Conservation (phyloP, 2,113 vertebrate species). For the Tympanuchus pallidicinctus region DNA sequence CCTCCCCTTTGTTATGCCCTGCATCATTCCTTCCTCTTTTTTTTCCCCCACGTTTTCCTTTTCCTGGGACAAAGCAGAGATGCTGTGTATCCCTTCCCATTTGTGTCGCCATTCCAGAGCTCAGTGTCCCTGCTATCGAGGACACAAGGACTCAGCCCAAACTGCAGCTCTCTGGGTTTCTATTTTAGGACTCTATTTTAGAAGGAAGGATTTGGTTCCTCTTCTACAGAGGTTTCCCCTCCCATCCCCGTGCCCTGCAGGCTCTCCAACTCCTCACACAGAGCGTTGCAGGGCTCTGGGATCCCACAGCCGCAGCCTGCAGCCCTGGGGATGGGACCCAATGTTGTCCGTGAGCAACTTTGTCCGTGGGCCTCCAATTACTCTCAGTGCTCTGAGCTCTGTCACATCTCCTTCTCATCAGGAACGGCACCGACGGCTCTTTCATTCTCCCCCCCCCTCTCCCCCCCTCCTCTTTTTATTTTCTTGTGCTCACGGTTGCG, state of each 20-base stretch:
- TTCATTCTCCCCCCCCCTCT: background rate
- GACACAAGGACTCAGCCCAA: background rate
- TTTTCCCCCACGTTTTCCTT: background rate
- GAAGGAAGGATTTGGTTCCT: slow-evolving; percentile 61
- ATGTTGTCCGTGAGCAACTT: background rate
- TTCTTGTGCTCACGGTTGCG: background rate
- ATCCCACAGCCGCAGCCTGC: background rate
- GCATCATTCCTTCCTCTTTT: background rate
- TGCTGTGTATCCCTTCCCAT: rapidly evolving
- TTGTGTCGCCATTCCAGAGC: background rate
- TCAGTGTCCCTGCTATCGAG: rapidly evolving
- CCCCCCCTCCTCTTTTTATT: rapidly evolving
- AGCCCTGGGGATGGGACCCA: background rate
- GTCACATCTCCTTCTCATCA: slow-evolving; percentile 63
- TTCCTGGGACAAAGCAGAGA: background rate
- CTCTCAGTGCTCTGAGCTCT: background rate
- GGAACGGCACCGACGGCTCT: background rate
- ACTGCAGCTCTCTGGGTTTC: background rate
- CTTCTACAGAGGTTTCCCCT: slow-evolving; percentile 48
- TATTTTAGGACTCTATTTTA: slow-evolving; percentile 16
- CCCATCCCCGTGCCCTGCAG: background rate
- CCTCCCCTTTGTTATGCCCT: background rate
- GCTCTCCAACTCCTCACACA: slow-evolving; percentile 58
- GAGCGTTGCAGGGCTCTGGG: slow-evolving; percentile 53
- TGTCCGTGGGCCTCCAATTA: slow-evolving; percentile 49